A percentile compares a stretch with the other conserved stretches of the same genome.
Evolutionary conservation across 2,888 invertebrate genomes (phyloP).

Genomic region (Electrophaes corylata): DNA sequence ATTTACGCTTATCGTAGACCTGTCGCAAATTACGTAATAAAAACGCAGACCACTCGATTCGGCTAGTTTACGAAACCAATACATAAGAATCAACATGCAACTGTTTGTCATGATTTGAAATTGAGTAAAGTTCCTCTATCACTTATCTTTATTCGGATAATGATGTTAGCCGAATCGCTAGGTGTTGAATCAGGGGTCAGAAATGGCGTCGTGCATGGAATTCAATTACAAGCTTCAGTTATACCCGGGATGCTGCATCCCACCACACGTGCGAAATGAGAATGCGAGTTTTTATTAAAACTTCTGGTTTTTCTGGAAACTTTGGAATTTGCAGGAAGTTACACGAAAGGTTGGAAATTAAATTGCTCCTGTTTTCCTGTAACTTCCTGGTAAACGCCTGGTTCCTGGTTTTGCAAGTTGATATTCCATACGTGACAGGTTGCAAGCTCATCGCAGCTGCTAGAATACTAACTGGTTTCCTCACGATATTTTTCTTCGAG

Average conservation of each 20-base stretch:
- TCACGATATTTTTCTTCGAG: too few relatives aligned
- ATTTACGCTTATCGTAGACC: too few relatives aligned
- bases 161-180: conserved; percentile 1
- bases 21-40: too few relatives aligned
- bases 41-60: conserved; percentile 13
- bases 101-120: too few relatives aligned
- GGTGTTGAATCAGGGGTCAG: background rate
- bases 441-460: too few relatives aligned
- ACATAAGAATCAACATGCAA: background rate
- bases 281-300: conserved; percentile 27
- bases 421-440: too few relatives aligned
- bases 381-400: too few relatives aligned
- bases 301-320: conserved; percentile 19
- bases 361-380: background rate
- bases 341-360: background rate
- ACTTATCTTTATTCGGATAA: too few relatives aligned
- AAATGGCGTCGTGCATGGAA: conserved; percentile 62
- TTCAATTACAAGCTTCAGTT: conserved; percentile 70
- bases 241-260: conserved; percentile 53
- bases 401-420: too few relatives aligned
- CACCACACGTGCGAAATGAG: conserved; percentile 33
- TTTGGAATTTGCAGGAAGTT: conserved; percentile 1
- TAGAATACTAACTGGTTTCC: too few relatives aligned
- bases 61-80: background rate
- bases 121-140: background rate